Percentiles rank a stretch among this genome's conserved stretches.
These are phyloP conservation scores for Drosophila punjabiensis DNA, from an alignment of 1,140 invertebrate genomes.

Conservation along the genomic window DNA sequence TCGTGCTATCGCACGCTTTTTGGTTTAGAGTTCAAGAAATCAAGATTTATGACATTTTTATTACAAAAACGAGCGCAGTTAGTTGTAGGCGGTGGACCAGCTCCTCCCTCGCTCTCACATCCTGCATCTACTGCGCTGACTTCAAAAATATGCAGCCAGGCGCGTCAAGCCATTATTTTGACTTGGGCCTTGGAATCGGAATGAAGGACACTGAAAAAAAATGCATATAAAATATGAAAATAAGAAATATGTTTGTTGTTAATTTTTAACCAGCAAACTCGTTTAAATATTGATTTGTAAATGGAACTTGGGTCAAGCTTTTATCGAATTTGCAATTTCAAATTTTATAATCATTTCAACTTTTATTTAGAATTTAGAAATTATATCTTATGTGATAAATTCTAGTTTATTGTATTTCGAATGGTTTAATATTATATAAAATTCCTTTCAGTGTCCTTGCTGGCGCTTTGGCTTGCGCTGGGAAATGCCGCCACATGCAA, in stretches of 20 bases:
- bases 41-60: constrained; percentile 85
- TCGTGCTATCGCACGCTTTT: constrained; percentile 74
- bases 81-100: constrained; percentile 65
- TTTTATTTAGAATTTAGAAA: neutral
- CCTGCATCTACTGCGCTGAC: constrained; percentile 56
- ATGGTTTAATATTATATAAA: neutral
- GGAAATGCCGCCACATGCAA: constrained; percentile 77
- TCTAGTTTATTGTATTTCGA: neutral
- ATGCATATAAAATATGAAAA: neutral
- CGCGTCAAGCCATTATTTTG: constrained; percentile 77
- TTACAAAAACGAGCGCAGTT: constrained; percentile 76
- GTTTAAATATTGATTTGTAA: neutral
- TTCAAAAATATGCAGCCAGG: constrained; percentile 79
- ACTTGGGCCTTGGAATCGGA: constrained; percentile 45
- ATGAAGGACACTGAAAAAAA: constrained; percentile 8
- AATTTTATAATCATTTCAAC: neutral
- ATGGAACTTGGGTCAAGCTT: neutral
- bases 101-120: neutral
- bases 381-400: neutral
- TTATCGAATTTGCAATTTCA: neutral
- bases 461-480: constrained; percentile 36
- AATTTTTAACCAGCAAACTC: neutral
- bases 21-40: constrained; percentile 80
- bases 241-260: neutral
- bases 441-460: constrained; percentile 12